Base-by-base conservation (phyloP, 2,797 vertebrate species). In the Cossypha polioptera region DNA sequence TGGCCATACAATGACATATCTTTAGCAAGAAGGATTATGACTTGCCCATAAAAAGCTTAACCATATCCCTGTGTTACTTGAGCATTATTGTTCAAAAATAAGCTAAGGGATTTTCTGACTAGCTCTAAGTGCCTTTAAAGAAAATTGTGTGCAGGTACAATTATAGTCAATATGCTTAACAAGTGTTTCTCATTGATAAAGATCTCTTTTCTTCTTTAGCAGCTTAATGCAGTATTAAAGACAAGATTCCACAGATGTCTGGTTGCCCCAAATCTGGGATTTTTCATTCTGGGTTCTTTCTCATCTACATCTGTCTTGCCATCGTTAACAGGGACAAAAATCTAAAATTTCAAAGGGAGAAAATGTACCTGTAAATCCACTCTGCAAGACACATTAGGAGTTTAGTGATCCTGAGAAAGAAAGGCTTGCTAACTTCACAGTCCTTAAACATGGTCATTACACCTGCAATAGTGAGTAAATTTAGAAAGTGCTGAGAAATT, bases 51-150 rank as follows among this genome's bases (percentile, higher is more conserved):
- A 83, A 94, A 96, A 92, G 73, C 51, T 96, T 96, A 97, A 87
- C 45, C 31, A 35, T 76, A 86, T 86, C 50, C 35, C 26, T n/a
- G 12, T 58, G 73, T 94, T 95, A 72, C 19, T 94, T 77, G 67
- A 35, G 8, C 53, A 91, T 85, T 96, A 61, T 86, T 96, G 88
- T 84, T 86, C 61, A 90, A 95, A 97, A 97, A 96, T 94, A 96
- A 68, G 2, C 38, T 57, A 89, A 95, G 91, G 89, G 66, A 95
- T 95, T 96, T 97, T 91, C 96, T 96, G 79, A 94, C 66, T 66
- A 55, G 12, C 11, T 81, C 57, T 57, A 90, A 90, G 19, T 78
- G 51, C 59, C 66, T 95, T 61, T n/a, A n/a, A 86, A 80, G 24
- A 97, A 94, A 35, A 76, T 29, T 86, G 24, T 92, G 9, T 65